Base-by-base conservation (phyloP, 2,113 vertebrate species). In the Limanda limanda region DNA sequence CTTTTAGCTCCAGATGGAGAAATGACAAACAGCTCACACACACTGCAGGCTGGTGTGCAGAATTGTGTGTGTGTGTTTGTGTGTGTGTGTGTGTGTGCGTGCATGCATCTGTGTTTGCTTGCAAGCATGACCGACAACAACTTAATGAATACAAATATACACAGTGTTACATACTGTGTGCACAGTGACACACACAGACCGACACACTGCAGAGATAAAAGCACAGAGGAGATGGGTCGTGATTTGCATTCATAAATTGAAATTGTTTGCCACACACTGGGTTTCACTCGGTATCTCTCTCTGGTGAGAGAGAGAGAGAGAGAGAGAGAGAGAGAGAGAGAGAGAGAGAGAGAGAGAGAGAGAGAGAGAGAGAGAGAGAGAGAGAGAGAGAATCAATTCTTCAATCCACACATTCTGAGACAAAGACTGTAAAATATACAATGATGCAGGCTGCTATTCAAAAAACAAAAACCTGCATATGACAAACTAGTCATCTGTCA, bases 221-320 rank as follows among this genome's bases (percentile, higher is more conserved):
- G 70, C n/a, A 40, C 27, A 61, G 60, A 68, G 69, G 62, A 31
- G 31, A 31, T 31, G 21, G 13, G 31, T 47, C 68, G 51, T 71
- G 71, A 86, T 82, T 86, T 79, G 68, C 75, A 82, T 75, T 75
- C n/a, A 56, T 55, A 76, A 79, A 86, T 61, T 67, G 24, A 79
- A 81, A 74, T 47, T 52, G 69, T 69, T 76, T 76, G 82, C 67
- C 76, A 73, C 69, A 64, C 64, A 42, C 63, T 72, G 15, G 17
- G 60, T 35, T 62, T 70, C 69, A 27, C 52, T 72, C 11, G 3
- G 72, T 74, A 37, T 56, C 42, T 66, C 56, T 66, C 56, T 80
- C 31, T 40, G 7, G 40, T 24, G 20, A 23, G 24, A 64, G 42
- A 71, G 18, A 20, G 37, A 62, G 48, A 21, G 27, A 56, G 27